phyloP scores from a whole-genome alignment of 2,888 invertebrate species.

The Steromphala cineraria region DNA sequence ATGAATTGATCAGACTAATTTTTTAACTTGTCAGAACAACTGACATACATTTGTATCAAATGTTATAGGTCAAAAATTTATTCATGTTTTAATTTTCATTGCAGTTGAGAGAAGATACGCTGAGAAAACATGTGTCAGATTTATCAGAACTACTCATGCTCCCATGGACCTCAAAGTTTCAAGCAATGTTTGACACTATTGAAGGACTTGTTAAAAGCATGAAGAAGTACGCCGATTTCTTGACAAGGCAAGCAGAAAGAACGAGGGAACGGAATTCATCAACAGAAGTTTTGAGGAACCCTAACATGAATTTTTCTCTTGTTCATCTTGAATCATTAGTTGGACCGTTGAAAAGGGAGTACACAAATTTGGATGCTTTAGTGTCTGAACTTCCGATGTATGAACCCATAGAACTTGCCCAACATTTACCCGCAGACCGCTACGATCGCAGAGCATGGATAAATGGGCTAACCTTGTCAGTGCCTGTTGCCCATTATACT shows the following conservation, averaged over 20 bases:
- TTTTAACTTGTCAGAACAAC: too few relatives aligned
- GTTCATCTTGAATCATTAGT: background rate
- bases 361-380: too few relatives aligned
- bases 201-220: background rate
- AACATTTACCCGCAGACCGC: conserved; percentile 1
- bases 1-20: too few relatives aligned
- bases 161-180: background rate
- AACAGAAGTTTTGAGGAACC: background rate
- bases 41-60: too few relatives aligned
- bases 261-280: background rate
- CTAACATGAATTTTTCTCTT: conserved; percentile 16
- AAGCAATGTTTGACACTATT: background rate
- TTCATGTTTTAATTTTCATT: too few relatives aligned
- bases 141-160: conserved; percentile 6
- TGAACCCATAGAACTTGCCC: background rate
- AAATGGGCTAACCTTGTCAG: background rate
- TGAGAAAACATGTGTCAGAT: too few relatives aligned
- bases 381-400: background rate
- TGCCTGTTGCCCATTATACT: background rate
- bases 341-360: too few relatives aligned
- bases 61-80: too few relatives aligned
- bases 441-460: background rate
- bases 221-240: conserved; percentile 3
- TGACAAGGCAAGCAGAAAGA: background rate
- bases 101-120: background rate